A percentile compares a stretch with the other conserved stretches of the same genome.
These are phyloP conservation scores for Vireo altiloquus DNA, from an alignment of 2,113 vertebrate genomes.

Conservation along the genomic window DNA sequence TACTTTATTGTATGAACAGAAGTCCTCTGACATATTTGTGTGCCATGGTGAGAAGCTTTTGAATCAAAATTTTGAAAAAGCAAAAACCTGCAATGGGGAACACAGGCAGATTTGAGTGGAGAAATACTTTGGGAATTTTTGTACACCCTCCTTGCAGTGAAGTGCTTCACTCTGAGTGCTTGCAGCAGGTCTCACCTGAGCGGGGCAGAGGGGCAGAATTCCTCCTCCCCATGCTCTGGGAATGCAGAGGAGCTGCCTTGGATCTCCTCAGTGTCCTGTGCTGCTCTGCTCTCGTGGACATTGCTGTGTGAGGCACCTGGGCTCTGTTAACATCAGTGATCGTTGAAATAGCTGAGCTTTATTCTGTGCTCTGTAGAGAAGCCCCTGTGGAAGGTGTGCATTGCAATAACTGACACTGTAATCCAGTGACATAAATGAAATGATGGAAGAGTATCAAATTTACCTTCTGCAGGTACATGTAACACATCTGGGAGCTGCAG, in stretches of 20 bases:
- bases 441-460: too few relatives aligned
- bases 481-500: not conserved
- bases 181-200: not conserved
- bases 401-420: too few relatives aligned
- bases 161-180: not conserved
- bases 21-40: not conserved
- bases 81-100: not conserved
- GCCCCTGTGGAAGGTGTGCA: not conserved
- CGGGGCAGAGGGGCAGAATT: not conserved
- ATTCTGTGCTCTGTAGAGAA: not conserved
- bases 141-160: not conserved
- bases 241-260: not conserved
- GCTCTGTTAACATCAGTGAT: not conserved
- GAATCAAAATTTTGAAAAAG: not conserved
- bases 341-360: not conserved
- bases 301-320: accelerated
- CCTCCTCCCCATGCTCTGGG: not conserved
- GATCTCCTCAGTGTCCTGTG: not conserved
- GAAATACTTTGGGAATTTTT: not conserved
- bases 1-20: not conserved
- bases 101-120: not conserved
- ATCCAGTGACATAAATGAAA: not conserved
- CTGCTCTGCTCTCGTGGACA: not conserved
- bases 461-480: not conserved
- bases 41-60: not conserved